Evolutionary conservation across 23 tunicate genomes (phyloP), one percentile per base, ranked within the genome.

Genomic region (Ciona savignyi): DNA sequence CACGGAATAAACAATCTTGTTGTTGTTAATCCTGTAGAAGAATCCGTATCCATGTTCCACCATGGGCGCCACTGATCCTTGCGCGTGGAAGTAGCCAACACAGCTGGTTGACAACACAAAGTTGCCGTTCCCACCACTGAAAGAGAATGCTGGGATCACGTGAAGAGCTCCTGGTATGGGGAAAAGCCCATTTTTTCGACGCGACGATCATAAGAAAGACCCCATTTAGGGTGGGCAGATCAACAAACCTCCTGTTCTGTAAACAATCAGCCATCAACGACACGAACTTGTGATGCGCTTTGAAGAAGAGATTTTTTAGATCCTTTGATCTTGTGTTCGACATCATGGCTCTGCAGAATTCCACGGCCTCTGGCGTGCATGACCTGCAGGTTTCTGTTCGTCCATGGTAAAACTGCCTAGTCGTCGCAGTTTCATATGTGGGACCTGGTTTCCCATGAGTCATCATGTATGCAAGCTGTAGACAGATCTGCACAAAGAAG

Each of bases 31-130:
- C 1, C 97, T 61, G 67, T 91, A 91, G 67, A 91, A 91, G 65
- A 67, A 83, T n/a, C 97, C 97, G 42, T 91, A 91, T 6, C 97
- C 97, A 80, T 91, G 35, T 24, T 77, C 80, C 1, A 80, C 67
- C 97, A 91, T 91, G 20, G 97, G 97, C 27, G 91, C 91, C 26
- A 91, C 97, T 25, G 73, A 80, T 30, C 97, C 97, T 32, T 85
- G 91, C 22, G 85, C 87, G 65, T 70, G 60, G 27, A 70, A 64
- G 29, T 84, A 91, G 21, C 97, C 97, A 28, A 83, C 72, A 76
- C 89, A 85, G 35, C 91, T 84, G 51, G 97, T 79, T 0, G 97
- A 91, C 1, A 91, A 74, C 4, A 76, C 80, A 80, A 91, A 91
- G 61, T 85, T 91, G 25, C 97, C 97, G 61, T 83, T 83, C 0